Conservation (phyloP, 2,888 invertebrate genomes). For the Tinea pellionella region DNA sequence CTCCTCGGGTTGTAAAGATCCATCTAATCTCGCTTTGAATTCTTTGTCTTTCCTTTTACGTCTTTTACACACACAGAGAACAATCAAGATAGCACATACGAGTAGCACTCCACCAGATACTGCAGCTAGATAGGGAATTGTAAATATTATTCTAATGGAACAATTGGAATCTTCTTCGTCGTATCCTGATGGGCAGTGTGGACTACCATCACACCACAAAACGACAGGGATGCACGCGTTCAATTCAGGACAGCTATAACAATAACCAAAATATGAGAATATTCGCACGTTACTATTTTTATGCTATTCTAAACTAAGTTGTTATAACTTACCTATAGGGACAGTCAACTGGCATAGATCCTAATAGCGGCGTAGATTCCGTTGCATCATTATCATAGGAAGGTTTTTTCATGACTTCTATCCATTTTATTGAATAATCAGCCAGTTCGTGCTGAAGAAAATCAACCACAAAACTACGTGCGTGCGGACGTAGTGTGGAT, state of each 20-base stretch:
- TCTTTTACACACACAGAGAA: conserved; percentile 71
- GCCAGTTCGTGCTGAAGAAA: conserved; percentile 80
- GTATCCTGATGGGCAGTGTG: conserved; percentile 84
- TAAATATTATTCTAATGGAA: conserved; percentile 75
- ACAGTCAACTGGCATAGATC: conserved; percentile 71
- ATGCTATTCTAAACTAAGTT: not conserved
- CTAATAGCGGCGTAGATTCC: conserved; percentile 62
- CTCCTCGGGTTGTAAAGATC: conserved; percentile 68
- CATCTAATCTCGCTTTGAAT: conserved; percentile 71
- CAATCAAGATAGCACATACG: conserved; percentile 67
- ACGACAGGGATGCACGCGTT: conserved; percentile 83
- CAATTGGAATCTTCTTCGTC: conserved; percentile 84
- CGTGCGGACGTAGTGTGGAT: conserved; percentile 64
- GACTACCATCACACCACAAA: conserved; percentile 83
- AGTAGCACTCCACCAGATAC: conserved; percentile 73
- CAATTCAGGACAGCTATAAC: conserved; percentile 79
- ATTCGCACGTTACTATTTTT: not conserved
- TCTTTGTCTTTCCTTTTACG: conserved; percentile 71
- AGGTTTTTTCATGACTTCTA: conserved; percentile 79
- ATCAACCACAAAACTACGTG: conserved; percentile 79
- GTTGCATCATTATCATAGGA: conserved; percentile 52
- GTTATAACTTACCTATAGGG: conserved; percentile 71
- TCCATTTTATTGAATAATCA: conserved; percentile 81
- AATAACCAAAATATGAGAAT: conserved; percentile 14
- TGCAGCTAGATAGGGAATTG: conserved; percentile 74